These are phyloP conservation scores for Elysia chlorotica DNA, from an alignment of 1,140 invertebrate genomes.

Conservation along the genomic window DNA sequence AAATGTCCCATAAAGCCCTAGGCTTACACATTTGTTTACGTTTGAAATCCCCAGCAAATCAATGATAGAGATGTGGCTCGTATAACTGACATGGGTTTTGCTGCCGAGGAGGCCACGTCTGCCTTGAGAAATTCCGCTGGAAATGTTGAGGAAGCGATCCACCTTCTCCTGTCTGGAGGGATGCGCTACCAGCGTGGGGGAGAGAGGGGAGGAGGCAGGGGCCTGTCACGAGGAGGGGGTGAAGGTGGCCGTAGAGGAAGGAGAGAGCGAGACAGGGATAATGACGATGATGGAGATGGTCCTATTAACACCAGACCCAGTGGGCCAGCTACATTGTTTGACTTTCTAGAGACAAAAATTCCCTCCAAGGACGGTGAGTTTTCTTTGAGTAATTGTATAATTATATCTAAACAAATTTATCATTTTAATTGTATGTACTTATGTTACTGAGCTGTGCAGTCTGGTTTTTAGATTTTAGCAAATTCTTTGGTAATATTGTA, in stretches of 20 bases:
- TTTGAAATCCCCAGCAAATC: slow-evolving; percentile 58
- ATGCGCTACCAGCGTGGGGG: slow-evolving; percentile 8
- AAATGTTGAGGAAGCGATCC: slow-evolving; percentile 74
- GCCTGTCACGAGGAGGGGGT: slow-evolving; percentile 1
- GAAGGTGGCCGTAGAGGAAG: slow-evolving; percentile 13
- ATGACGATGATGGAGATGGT: slow-evolving; percentile 46
- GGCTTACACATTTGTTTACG: too few species aligned
- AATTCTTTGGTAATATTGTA: too few species aligned
- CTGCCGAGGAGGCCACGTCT: slow-evolving; percentile 76
- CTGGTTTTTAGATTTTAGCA: too few species aligned
- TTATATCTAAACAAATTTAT: too few species aligned
- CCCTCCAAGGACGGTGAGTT: slow-evolving; percentile 60
- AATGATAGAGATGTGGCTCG: slow-evolving; percentile 80
- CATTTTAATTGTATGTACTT: too few species aligned
- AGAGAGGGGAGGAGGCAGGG: background rate
- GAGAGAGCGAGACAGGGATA: slow-evolving; percentile 44
- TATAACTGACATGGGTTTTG: slow-evolving; percentile 80
- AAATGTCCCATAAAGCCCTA: too few species aligned
- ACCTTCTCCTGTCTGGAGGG: slow-evolving; percentile 31
- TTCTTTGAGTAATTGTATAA: too few species aligned
- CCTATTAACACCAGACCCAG: slow-evolving; percentile 70
- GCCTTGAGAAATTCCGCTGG: slow-evolving; percentile 75
- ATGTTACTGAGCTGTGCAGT: too few species aligned
- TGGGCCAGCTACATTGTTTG: slow-evolving; percentile 83
- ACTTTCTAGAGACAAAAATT: slow-evolving; percentile 84